Evolutionary conservation across 2,888 invertebrate species (phyloP).

Genomic region (Drepanosiphum platanoidis): DNA sequence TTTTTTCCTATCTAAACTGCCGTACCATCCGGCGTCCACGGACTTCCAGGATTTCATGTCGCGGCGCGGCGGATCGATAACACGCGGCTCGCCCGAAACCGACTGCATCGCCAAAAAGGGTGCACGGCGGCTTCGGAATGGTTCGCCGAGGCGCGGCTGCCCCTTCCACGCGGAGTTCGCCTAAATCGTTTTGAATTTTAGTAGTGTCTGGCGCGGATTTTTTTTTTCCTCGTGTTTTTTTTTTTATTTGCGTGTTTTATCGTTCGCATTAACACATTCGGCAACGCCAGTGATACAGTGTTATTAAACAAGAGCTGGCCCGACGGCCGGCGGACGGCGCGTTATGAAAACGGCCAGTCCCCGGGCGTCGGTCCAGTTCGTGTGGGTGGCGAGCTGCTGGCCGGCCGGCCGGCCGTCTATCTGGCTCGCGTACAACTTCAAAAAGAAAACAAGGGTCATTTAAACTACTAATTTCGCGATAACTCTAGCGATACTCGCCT

Average conservation of each 20-base stretch:
- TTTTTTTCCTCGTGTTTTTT: neutral
- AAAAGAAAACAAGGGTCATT: constrained; percentile 51
- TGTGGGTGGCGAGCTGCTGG: constrained; percentile 36
- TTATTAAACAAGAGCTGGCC: constrained; percentile 45
- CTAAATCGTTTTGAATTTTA: neutral
- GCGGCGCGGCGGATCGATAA: neutral
- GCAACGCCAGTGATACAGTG: neutral
- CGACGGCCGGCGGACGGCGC: constrained; percentile 4
- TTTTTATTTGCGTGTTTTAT: constrained; percentile 10
- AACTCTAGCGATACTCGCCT: neutral
- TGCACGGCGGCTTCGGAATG: neutral
- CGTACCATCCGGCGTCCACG: constrained; percentile 32
- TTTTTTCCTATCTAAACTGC: constrained; percentile 28
- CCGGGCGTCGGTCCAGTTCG: constrained; percentile 46
- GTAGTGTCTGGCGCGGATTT: no score
- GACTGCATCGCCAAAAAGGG: constrained; percentile 23
- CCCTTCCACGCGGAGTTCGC: constrained; percentile 12
- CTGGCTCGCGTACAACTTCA: constrained; percentile 45
- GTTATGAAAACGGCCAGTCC: constrained; percentile 6
- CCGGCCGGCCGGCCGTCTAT: constrained; percentile 4
- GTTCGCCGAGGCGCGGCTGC: neutral
- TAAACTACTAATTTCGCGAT: constrained; percentile 43
- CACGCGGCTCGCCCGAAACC: constrained; percentile 43
- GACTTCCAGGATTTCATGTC: constrained; percentile 44
- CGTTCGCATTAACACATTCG: constrained; percentile 8